A percentile compares a stretch with the other conserved stretches of the same genome.
These are phyloP conservation scores for Chelmon rostratus DNA, from an alignment of 2,797 vertebrate genomes.

Conservation along the genomic window DNA sequence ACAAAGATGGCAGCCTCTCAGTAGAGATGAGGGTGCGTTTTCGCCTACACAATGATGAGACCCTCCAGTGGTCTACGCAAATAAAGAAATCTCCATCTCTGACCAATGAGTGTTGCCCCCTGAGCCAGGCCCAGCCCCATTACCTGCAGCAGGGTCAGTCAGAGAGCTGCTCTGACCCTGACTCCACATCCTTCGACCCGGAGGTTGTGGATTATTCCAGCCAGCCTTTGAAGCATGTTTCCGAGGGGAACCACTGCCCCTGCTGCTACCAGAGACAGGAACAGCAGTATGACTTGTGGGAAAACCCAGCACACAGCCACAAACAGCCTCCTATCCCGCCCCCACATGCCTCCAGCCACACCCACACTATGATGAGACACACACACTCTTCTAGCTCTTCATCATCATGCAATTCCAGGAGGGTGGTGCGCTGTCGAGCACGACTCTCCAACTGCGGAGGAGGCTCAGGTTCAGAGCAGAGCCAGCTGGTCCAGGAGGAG, in stretches of 20 bases:
- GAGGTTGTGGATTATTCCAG: conserved; percentile 81
- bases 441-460: conserved; percentile 49
- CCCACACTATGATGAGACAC: conserved; percentile 69
- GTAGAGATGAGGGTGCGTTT: conserved; percentile 96
- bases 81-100: conserved; percentile 85
- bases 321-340: conserved; percentile 63
- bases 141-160: conserved; percentile 82
- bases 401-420: conserved; percentile 79
- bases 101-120: conserved; percentile 77
- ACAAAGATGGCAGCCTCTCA: conserved; percentile 93
- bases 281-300: conserved; percentile 90
- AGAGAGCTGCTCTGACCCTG: conserved; percentile 85
- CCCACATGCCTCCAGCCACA: conserved; percentile 46
- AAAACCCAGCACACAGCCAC: conserved; percentile 86
- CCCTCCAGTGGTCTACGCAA: conserved; percentile 89
- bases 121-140: conserved; percentile 69
- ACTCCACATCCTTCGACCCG: conserved; percentile 82
- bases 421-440: conserved; percentile 74
- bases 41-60: conserved; percentile 88
- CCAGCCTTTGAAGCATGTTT: conserved; percentile 73
- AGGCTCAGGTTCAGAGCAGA: conserved; percentile 57
- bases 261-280: conserved; percentile 82
- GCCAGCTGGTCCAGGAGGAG: conserved; percentile 74
- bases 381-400: conserved; percentile 83
- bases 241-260: conserved; percentile 75